Conservation (phyloP, 2,888 invertebrate genomes). For the Keiferia lycopersicella region DNA sequence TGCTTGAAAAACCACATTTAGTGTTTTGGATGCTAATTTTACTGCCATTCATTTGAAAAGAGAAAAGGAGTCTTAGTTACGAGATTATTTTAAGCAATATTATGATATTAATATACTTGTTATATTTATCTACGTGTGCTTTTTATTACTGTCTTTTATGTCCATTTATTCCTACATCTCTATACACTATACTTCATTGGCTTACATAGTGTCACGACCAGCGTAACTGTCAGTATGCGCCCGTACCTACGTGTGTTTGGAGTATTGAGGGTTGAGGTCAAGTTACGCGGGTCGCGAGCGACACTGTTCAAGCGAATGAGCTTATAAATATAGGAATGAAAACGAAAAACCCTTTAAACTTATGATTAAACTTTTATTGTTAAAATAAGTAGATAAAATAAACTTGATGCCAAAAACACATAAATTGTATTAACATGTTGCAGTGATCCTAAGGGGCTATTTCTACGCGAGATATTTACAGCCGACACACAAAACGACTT, state of each 20-base stretch:
- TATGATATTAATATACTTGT: slow-evolving; percentile 9
- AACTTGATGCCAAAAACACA: slow-evolving; percentile 78
- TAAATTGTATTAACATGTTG: slow-evolving; percentile 72
- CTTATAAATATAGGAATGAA: neutral
- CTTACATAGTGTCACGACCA: too few species aligned
- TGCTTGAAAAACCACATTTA: neutral
- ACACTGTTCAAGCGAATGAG: too few species aligned
- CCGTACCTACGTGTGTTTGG: too few species aligned
- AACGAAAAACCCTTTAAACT: slow-evolving; percentile 12
- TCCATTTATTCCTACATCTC: neutral
- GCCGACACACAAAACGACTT: slow-evolving; percentile 69
- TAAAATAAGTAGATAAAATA: slow-evolving; percentile 81
- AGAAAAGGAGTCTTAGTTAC: neutral
- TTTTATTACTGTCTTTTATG: neutral
- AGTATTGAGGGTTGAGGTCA: too few species aligned
- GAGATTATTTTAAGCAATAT: neutral
- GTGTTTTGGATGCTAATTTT: neutral
- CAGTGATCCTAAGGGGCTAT: slow-evolving; percentile 68
- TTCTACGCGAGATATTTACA: slow-evolving; percentile 76
- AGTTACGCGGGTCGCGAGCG: too few species aligned
- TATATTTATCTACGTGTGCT: neutral
- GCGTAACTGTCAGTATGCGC: too few species aligned
- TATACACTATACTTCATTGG: too few species aligned
- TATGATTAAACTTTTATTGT: slow-evolving; percentile 75
- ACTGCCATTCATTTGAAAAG: neutral